Evolutionary conservation across 2,888 invertebrate genomes (phyloP).

Genomic region (Isoperla grammatica): DNA sequence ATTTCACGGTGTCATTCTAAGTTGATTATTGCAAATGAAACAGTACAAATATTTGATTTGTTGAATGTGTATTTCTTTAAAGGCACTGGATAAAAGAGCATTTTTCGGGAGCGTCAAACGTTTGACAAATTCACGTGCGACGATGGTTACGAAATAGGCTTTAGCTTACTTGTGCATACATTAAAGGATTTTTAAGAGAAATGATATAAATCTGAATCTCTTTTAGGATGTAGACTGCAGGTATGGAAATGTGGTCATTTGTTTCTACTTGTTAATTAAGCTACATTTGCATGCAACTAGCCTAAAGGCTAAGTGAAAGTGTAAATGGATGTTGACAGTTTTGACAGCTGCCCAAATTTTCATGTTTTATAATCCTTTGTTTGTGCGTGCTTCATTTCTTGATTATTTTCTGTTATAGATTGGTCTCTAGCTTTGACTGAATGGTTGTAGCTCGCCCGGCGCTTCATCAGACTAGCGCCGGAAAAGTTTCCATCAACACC

Average conservation of each 20-base stretch:
- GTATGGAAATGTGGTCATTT: background rate
- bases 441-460: conserved; percentile 15
- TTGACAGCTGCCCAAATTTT: conserved; percentile 12
- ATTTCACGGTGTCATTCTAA: conserved; percentile 1
- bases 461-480: conserved; percentile 3
- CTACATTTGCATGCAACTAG: too few species aligned
- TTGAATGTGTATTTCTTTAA: too few species aligned
- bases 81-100: too few species aligned
- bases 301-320: too few species aligned
- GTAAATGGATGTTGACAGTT: background rate
- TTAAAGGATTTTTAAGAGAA: too few species aligned
- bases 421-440: conserved; percentile 5
- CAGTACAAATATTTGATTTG: too few species aligned
- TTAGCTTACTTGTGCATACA: conserved; percentile 3
- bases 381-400: background rate
- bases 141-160: conserved; percentile 7
- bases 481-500: conserved; percentile 13
- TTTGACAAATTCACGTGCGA: conserved; percentile 9
- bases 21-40: too few species aligned
- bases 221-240: conserved; percentile 7
- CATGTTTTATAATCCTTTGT: conserved; percentile 18
- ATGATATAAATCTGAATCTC: background rate
- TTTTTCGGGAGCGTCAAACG: too few species aligned
- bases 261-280: too few species aligned
- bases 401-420: background rate